phyloP scores from a whole-genome alignment of 2,113 vertebrate species.

The Tupaia chinensis region DNA sequence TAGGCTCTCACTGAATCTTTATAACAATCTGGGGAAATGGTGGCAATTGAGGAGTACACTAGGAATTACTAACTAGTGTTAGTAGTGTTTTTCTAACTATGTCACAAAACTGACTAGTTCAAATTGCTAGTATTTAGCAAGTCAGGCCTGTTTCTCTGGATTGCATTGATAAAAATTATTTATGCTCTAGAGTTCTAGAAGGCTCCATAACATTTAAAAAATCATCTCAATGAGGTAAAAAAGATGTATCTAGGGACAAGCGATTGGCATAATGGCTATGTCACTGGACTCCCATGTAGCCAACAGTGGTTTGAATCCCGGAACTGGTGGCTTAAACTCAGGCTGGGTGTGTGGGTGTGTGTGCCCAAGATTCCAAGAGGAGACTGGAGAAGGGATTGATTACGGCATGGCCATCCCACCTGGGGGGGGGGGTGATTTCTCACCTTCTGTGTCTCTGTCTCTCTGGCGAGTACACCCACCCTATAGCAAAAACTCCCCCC shows the following conservation, averaged over 20 bases:
- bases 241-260: not conserved
- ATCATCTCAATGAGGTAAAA: not conserved
- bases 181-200: not conserved
- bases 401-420: too few species aligned
- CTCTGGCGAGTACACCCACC: too few species aligned
- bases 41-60: not conserved
- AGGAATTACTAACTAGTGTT: not conserved
- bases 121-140: not conserved
- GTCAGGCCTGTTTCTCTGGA: not conserved
- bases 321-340: too few species aligned
- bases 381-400: too few species aligned
- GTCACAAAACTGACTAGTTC: not conserved
- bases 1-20: not conserved
- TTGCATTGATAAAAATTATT: conserved; percentile 36
- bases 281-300: too few species aligned
- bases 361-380: not conserved
- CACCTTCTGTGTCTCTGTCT: too few species aligned
- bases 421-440: too few species aligned
- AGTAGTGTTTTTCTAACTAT: not conserved
- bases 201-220: conserved; percentile 6
- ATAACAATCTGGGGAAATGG: not conserved
- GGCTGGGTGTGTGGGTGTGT: too few species aligned
- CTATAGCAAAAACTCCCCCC: too few species aligned
- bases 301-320: too few species aligned
- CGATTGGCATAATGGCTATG: not conserved